Conservation (phyloP, 2,113 vertebrate species). For the Oncorhynchus clarkii region DNA sequence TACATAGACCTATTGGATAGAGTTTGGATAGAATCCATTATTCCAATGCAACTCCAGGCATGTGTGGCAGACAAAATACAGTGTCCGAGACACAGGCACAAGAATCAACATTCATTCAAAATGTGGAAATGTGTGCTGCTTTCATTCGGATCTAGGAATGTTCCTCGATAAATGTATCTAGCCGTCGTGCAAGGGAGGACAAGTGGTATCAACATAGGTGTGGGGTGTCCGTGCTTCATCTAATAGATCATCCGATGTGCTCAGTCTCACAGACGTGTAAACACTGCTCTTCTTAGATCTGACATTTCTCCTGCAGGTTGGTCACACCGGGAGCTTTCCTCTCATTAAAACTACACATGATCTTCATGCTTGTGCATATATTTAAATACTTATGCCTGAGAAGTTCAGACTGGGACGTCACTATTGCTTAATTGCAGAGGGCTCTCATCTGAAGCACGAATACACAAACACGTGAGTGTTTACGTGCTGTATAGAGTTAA, state of each 20-base stretch:
- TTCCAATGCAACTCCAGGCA: too few species aligned
- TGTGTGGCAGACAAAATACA: too few species aligned
- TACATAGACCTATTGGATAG: background rate
- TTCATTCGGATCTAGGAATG: background rate
- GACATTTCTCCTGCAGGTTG: background rate
- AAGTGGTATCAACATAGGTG: too few species aligned
- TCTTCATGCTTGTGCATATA: background rate
- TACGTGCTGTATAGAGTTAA: background rate
- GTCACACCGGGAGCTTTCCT: background rate
- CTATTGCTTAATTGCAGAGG: conserved; percentile 19
- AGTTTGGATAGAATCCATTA: too few species aligned
- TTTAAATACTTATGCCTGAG: conserved; percentile 6
- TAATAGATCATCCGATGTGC: background rate
- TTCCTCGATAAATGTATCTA: background rate
- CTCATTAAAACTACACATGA: background rate
- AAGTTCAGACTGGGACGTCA: background rate
- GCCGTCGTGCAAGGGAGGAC: too few species aligned
- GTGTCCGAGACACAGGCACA: too few species aligned
- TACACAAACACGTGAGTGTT: too few species aligned
- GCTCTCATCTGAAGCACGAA: too few species aligned
- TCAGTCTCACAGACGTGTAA: background rate
- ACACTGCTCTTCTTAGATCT: background rate
- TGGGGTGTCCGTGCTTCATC: too few species aligned
- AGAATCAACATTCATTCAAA: background rate
- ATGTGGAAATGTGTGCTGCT: background rate